Percentiles rank a stretch among this genome's conserved stretches.
These are phyloP conservation scores for Epistrophe eligans DNA, from an alignment of 2,888 invertebrate genomes.

Conservation along the genomic window DNA sequence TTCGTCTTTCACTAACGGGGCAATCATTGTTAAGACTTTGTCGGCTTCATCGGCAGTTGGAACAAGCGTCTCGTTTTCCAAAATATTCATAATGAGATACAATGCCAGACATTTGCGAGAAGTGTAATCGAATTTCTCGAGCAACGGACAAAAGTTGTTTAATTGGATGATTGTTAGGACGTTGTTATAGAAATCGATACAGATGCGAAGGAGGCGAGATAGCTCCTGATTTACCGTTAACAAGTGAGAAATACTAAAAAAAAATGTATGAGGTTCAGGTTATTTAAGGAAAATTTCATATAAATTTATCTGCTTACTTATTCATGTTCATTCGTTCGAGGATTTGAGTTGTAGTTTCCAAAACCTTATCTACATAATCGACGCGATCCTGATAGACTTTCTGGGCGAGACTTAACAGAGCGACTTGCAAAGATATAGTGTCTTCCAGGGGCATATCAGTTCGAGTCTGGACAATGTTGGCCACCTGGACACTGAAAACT, in stretches of 20 bases:
- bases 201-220: conserved; percentile 95
- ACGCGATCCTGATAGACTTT: conserved; percentile 98
- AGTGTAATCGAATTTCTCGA: conserved; percentile 94
- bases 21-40: conserved; percentile 90
- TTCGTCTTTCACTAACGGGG: conserved; percentile 94
- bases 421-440: conserved; percentile 97
- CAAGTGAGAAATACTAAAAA: conserved; percentile 81
- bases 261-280: background rate
- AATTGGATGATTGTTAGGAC: conserved; percentile 94
- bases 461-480: conserved; percentile 96
- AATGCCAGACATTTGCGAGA: conserved; percentile 94
- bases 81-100: conserved; percentile 94
- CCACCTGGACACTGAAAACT: conserved; percentile 98
- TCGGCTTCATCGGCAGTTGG: conserved; percentile 95
- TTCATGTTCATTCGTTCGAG: conserved; percentile 94
- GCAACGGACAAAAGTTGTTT: conserved; percentile 93
- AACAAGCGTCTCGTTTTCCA: conserved; percentile 95
- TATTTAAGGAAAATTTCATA: background rate
- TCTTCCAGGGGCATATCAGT: conserved; percentile 98
- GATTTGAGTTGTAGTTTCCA: conserved; percentile 95
- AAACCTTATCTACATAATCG: conserved; percentile 97
- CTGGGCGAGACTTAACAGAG: conserved; percentile 96
- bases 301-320: conserved; percentile 85
- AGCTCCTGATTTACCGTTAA: conserved; percentile 95
- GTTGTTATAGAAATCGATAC: conserved; percentile 97